phyloP scores from a whole-genome alignment of 2,888 invertebrate species.

The Mantis religiosa region DNA sequence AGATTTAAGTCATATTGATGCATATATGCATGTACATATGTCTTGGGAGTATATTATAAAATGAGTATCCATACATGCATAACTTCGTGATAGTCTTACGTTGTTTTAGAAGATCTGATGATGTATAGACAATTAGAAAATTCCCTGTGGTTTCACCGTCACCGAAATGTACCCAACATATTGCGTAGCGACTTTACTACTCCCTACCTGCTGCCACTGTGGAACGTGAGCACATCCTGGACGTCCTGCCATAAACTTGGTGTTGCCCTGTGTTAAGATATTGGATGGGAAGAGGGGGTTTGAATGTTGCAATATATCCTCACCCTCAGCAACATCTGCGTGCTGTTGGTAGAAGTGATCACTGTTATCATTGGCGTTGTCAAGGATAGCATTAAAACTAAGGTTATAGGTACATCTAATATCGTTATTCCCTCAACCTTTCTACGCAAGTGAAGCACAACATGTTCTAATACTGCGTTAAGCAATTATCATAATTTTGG shows the following conservation, averaged over 20 bases:
- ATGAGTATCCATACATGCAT: too few species aligned
- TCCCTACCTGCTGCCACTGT: neutral
- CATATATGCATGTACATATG: too few species aligned
- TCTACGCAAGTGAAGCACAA: too few species aligned
- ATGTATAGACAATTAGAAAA: neutral
- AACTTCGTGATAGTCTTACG: too few species aligned
- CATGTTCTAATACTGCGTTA: too few species aligned
- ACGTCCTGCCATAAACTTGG: neutral
- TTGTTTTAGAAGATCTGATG: too few species aligned
- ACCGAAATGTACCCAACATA: neutral
- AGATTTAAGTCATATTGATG: too few species aligned
- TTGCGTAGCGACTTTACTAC: neutral
- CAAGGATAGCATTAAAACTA: neutral
- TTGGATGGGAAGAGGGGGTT: neutral
- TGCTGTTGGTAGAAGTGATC: neutral
- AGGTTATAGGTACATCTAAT: too few species aligned
- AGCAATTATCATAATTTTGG: too few species aligned
- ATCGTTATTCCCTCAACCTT: too few species aligned
- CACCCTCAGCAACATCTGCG: neutral
- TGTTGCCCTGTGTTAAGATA: neutral
- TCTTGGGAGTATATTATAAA: too few species aligned
- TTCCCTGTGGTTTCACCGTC: neutral
- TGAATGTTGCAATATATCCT: neutral
- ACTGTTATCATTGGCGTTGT: neutral
- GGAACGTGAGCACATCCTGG: neutral